phyloP scores from a whole-genome alignment of 2,797 vertebrate genomes.

The Tenualosa ilisha region DNA sequence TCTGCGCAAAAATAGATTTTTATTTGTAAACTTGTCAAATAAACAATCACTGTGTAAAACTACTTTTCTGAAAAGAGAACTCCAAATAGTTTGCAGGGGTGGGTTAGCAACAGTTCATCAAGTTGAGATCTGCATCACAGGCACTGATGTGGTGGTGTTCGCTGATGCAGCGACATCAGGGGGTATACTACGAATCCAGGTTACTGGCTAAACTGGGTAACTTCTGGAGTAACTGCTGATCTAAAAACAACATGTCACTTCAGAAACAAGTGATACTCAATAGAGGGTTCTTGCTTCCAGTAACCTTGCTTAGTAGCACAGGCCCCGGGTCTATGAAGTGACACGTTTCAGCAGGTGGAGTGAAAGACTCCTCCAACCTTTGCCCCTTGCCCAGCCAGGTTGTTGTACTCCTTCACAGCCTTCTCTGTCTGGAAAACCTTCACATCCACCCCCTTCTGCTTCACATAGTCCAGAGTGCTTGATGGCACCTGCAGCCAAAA shows the following conservation, averaged over 20 bases:
- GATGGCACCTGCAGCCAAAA: conserved; percentile 77
- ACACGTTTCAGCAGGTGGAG: conserved; percentile 84
- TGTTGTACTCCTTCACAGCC: conserved; percentile 88
- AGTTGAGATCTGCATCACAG: not conserved
- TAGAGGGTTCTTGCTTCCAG: too few relatives aligned
- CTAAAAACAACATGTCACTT: too few relatives aligned
- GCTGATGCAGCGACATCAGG: not conserved
- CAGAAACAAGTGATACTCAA: too few relatives aligned
- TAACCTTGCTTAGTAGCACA: too few relatives aligned
- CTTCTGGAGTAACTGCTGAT: too few relatives aligned
- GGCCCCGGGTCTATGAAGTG: not conserved
- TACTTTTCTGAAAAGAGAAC: not conserved
- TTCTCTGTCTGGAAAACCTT: conserved; percentile 85
- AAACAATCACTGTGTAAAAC: not conserved
- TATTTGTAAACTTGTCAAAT: not conserved
- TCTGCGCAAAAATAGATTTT: not conserved
- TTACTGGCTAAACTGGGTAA: too few relatives aligned
- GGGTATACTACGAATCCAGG: too few relatives aligned
- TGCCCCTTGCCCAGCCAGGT: conserved; percentile 76
- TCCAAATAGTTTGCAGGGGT: not conserved
- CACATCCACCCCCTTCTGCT: conserved; percentile 80
- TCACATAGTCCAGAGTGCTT: conserved; percentile 84
- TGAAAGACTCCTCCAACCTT: conserved; percentile 92
- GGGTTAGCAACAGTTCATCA: not conserved
- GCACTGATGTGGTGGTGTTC: not conserved